A percentile compares a stretch with the other conserved stretches of the same genome.
Conservation (phyloP, 2,113 vertebrate genomes). For the Eupsittula cactorum region DNA sequence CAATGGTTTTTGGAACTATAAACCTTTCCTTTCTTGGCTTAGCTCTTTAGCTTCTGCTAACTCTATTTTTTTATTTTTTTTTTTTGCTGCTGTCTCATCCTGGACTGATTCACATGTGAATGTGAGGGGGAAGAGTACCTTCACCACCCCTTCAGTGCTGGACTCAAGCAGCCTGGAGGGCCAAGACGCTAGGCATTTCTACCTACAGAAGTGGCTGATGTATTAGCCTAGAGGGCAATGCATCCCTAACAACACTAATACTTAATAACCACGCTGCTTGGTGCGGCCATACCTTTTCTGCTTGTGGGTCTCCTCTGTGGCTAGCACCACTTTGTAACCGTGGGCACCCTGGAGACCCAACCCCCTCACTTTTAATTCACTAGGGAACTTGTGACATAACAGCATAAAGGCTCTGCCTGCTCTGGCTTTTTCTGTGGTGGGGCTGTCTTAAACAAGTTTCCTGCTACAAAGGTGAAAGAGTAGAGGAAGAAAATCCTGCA, state of each 20-base stretch:
- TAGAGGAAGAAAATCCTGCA: slow-evolving; percentile 30
- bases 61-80: neutral
- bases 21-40: slow-evolving; percentile 60
- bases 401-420: neutral
- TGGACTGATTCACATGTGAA: slow-evolving; percentile 33
- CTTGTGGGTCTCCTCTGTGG: neutral
- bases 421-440: neutral
- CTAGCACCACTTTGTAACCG: neutral
- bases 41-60: slow-evolving; percentile 44
- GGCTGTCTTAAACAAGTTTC: slow-evolving; percentile 5
- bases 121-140: slow-evolving; percentile 27
- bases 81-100: neutral
- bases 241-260: accelerated
- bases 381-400: slow-evolving; percentile 18
- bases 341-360: neutral
- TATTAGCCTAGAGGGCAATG: accelerated
- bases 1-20: slow-evolving; percentile 53
- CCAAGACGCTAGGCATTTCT: neutral
- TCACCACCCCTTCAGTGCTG: slow-evolving; percentile 16
- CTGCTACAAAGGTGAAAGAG: slow-evolving; percentile 3
- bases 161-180: neutral
- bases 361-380: neutral
- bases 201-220: neutral
- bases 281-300: neutral
- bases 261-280: neutral